Evolutionary conservation across 2,113 vertebrate genomes (phyloP), one percentile per base, ranked within the genome.

Genomic region (Forbesichthys papilliferus): DNA sequence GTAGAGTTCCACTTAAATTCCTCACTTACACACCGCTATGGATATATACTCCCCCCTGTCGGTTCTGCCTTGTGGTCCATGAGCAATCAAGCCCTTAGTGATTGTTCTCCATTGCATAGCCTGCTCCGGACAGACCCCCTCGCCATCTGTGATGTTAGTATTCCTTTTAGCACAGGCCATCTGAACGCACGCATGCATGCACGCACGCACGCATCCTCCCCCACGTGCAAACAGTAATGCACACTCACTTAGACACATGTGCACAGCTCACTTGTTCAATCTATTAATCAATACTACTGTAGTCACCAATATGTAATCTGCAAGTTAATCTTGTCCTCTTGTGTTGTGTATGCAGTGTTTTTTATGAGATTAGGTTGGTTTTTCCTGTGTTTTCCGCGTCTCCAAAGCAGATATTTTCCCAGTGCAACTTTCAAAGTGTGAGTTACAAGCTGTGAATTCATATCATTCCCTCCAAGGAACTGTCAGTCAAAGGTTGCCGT

Each of bases 141-240:
- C 71, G 48, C 91, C 90, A 92, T 92, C 91, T 92, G 92, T 88
- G 87, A 75, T 86, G 89, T 93, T 90, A 90, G 89, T 91, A 81
- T 79, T 82, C 80, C 81, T 77, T 84, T 87, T 86, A 84, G 61
- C 68, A 58, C 69, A 14, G 4, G 11, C 8, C 66, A 67, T 75
- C 58, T 66, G 48, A 69, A 60, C 67, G 64, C 81, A 61, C 60
- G 49, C 82, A 77, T 49, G 51, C 78, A 73, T 59, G 42, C 82
- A 68, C 81, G 13, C 78, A 68, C 82, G 13, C 72, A 27, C 36
- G 47, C 68, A 9, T 13, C 13, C 64, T 3, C 53, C 12, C 61
- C 20, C 61, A 27, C 61, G 20, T 48, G 49, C 18, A 49, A 16
- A 64, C 48, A 64, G 47, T 2, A 27, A 27, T 27, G 27, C 27